Evolutionary conservation across 1,140 invertebrate genomes (phyloP).

Genomic region (Pseudomyrmex flavicornis): DNA sequence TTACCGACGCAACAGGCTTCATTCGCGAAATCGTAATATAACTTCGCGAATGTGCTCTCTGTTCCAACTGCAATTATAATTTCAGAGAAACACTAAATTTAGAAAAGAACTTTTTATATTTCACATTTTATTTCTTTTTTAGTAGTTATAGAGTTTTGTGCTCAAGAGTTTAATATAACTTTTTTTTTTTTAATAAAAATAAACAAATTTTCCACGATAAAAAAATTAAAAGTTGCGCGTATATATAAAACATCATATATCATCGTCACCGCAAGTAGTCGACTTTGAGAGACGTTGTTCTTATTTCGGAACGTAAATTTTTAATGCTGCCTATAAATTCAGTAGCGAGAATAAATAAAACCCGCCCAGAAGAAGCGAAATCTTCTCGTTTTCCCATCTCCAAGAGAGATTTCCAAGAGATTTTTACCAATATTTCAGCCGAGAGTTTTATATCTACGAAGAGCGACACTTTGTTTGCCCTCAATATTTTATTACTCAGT

Average conservation of each 20-base stretch:
- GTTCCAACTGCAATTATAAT: conserved; percentile 4
- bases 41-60: conserved; percentile 29
- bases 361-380: not conserved
- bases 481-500: conserved; percentile 48
- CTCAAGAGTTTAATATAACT: no score
- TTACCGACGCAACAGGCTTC: conserved; percentile 28
- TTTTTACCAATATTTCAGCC: conserved; percentile 13
- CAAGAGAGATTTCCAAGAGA: conserved; percentile 3
- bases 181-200: not conserved
- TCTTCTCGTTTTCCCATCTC: not conserved
- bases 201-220: not conserved
- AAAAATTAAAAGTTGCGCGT: not conserved
- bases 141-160: no score
- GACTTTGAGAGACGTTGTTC: not conserved
- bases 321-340: conserved; percentile 46
- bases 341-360: conserved; percentile 23
- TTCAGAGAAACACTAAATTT: not conserved
- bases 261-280: not conserved
- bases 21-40: conserved; percentile 45
- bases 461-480: conserved; percentile 1
- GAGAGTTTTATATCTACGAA: conserved; percentile 34
- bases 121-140: no score
- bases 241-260: not conserved
- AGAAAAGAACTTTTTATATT: not conserved
- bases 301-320: conserved; percentile 16